Conservation (phyloP, 2,888 invertebrate species). For the Dryococelus australis region DNA sequence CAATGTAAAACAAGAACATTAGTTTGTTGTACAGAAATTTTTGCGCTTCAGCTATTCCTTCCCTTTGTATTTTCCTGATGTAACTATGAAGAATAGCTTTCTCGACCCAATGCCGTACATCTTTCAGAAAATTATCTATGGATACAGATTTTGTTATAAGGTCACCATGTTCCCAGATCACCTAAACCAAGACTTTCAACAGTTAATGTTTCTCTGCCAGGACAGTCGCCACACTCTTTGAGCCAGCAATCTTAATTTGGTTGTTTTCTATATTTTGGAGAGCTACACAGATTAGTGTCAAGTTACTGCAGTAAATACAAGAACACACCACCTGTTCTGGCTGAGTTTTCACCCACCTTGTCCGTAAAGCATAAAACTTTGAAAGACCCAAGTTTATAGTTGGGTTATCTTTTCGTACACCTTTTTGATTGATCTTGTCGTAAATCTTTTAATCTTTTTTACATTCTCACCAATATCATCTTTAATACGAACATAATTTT, state of each 20-base stretch:
- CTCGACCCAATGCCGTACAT: no score
- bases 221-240: neutral
- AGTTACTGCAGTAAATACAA: neutral
- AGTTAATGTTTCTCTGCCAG: neutral
- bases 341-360: slow-evolving; percentile 1
- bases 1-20: neutral
- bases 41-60: neutral
- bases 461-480: neutral
- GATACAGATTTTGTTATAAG: neutral
- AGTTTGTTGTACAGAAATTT: neutral
- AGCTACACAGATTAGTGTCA: neutral
- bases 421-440: neutral
- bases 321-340: neutral
- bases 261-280: no score
- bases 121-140: neutral
- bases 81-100: no score
- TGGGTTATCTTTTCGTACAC: neutral
- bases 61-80: no score
- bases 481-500: neutral
- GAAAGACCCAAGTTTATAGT: neutral
- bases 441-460: neutral
- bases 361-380: neutral
- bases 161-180: neutral
- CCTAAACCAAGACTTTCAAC: neutral
- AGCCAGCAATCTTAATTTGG: neutral